These are phyloP conservation scores for Thaumetopoea pityocampa DNA, from an alignment of 1,140 invertebrate genomes.

Conservation along the genomic window DNA sequence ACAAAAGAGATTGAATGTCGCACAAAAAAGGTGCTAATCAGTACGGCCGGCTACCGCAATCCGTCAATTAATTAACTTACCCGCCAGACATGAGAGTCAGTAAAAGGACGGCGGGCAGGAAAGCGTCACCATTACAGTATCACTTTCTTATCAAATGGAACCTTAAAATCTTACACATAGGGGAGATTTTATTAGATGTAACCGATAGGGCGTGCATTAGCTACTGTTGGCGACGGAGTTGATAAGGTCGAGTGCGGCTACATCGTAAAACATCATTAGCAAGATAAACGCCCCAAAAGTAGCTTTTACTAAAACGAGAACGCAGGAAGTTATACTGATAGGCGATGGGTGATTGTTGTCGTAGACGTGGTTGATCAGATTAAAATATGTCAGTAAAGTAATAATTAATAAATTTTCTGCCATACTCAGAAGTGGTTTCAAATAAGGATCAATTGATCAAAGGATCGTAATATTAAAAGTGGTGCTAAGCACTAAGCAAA, in stretches of 20 bases:
- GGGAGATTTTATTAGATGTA: slow-evolving; percentile 24
- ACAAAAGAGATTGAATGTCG: slow-evolving; percentile 60
- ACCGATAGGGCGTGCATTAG: slow-evolving; percentile 32
- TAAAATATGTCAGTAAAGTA: no score
- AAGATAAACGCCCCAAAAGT: slow-evolving; percentile 68
- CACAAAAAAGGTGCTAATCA: slow-evolving; percentile 58
- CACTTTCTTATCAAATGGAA: slow-evolving; percentile 18
- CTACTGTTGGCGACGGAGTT: slow-evolving; percentile 62
- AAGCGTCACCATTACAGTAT: slow-evolving; percentile 44
- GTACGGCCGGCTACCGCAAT: slow-evolving; percentile 54
- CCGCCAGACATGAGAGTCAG: slow-evolving; percentile 61
- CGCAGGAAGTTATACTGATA: slow-evolving; percentile 48
- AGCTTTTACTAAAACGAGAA: slow-evolving; percentile 43
- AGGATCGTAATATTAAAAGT: no score
- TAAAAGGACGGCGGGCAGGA: slow-evolving; percentile 51
- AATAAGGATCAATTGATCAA: no score
- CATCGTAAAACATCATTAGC: slow-evolving; percentile 73
- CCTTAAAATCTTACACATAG: slow-evolving; percentile 26
- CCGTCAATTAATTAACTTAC: slow-evolving; percentile 68
- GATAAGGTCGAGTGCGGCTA: slow-evolving; percentile 54
- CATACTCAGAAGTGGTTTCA: no score
- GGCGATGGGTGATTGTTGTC: slow-evolving; percentile 39
- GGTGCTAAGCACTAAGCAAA: no score
- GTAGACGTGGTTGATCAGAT: no score
- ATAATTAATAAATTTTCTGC: no score